Conservation (phyloP, 2,113 vertebrate species). For the Proterorhinus semilunaris region DNA sequence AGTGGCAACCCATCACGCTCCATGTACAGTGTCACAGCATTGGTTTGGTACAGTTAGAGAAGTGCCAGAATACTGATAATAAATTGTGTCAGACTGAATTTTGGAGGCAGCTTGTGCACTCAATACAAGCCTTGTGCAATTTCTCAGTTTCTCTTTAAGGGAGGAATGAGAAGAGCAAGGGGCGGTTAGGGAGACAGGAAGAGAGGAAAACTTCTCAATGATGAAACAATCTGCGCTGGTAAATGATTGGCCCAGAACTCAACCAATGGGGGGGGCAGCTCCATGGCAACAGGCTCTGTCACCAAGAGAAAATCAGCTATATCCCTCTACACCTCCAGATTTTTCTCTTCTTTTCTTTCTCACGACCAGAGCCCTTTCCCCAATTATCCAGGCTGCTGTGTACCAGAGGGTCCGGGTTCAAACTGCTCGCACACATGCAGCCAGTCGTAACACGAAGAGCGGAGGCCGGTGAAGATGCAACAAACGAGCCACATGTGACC, state of each 20-base stretch:
- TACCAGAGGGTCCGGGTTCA: constrained; percentile 38
- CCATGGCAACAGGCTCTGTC: constrained; percentile 92
- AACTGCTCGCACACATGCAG: constrained; percentile 25
- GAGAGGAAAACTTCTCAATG: constrained; percentile 82
- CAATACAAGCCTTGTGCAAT: constrained; percentile 70
- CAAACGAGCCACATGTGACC: constrained; percentile 35
- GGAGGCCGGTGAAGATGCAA: constrained; percentile 31
- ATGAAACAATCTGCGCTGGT: constrained; percentile 76
- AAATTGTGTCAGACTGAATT: constrained; percentile 54
- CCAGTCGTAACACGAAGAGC: constrained; percentile 15
- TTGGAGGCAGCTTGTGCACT: constrained; percentile 40
- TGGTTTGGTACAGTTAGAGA: neutral
- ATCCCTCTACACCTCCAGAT: constrained; percentile 76
- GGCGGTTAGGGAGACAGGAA: constrained; percentile 60
- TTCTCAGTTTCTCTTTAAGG: constrained; percentile 45
- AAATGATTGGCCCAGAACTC: constrained; percentile 80
- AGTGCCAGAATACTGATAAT: constrained; percentile 27
- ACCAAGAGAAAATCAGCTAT: constrained; percentile 82
- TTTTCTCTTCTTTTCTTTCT: constrained; percentile 56
- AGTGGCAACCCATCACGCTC: too few relatives aligned
- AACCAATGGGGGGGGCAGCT: constrained; percentile 83
- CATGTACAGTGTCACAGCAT: neutral
- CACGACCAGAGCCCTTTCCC: constrained; percentile 58
- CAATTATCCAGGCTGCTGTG: constrained; percentile 61
- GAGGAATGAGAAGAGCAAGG: constrained; percentile 38